Evolutionary conservation across 2,113 vertebrate species (phyloP).

Genomic region (Nesogale talazaci): DNA sequence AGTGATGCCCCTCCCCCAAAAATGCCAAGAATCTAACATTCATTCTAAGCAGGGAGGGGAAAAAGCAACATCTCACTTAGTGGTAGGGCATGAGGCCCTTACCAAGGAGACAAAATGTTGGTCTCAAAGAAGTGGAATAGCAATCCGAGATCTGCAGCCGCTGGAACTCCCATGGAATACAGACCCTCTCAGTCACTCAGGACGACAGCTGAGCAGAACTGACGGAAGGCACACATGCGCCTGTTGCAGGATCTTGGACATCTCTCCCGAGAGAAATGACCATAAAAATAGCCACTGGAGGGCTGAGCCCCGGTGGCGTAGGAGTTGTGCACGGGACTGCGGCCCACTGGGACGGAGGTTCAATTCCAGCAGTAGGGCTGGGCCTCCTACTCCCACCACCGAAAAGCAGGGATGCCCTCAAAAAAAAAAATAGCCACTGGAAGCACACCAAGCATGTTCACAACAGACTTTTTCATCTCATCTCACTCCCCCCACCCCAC

Average conservation of each 20-base stretch:
- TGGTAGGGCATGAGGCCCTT: too few relatives aligned
- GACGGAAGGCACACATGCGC: background rate
- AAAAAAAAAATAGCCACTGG: background rate
- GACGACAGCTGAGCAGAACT: background rate
- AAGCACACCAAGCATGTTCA: background rate
- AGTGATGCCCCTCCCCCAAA: too few relatives aligned
- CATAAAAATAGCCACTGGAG: too few relatives aligned
- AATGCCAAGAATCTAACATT: constrained; percentile 3
- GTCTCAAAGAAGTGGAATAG: background rate
- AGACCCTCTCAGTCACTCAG: background rate
- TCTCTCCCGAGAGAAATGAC: too few relatives aligned
- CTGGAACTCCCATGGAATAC: background rate
- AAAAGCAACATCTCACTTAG: too few relatives aligned
- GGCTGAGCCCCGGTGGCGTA: too few relatives aligned
- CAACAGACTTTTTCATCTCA: background rate
- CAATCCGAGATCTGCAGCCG: background rate
- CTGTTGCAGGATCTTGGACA: too few relatives aligned
- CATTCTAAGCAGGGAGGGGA: background rate
- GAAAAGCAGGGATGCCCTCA: too few relatives aligned
- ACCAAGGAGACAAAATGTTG: background rate
- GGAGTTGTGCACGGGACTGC: too few relatives aligned
- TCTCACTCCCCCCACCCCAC: background rate
- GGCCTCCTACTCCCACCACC: too few relatives aligned
- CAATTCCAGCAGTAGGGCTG: too few relatives aligned
- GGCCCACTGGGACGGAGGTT: too few relatives aligned